A percentile compares a stretch with the other conserved stretches of the same genome.
phyloP scores from a whole-genome alignment of 2,888 invertebrate species.

The Ennomos fuscantarius region DNA sequence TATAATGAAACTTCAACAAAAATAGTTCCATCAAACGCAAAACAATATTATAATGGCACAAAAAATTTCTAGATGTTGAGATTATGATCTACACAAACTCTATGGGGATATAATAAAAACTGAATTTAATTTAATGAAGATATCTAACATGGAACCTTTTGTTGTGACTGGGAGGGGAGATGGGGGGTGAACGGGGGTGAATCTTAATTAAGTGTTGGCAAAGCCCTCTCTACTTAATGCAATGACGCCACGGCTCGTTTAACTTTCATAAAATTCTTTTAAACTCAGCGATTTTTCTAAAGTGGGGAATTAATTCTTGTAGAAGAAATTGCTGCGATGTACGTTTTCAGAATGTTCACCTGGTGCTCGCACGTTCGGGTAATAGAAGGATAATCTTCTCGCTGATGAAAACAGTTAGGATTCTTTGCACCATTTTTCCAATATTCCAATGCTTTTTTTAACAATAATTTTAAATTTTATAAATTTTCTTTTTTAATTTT shows the following conservation, averaged over 20 bases:
- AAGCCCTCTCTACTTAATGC: slow-evolving; percentile 81
- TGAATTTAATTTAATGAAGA: slow-evolving; percentile 77
- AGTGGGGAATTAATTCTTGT: slow-evolving; percentile 68
- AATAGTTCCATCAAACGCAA: not conserved
- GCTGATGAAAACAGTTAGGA: slow-evolving; percentile 11
- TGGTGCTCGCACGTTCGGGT: slow-evolving; percentile 18
- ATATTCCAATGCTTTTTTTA: not conserved
- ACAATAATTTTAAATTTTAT: too few species aligned
- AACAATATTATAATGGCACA: slow-evolving; percentile 4
- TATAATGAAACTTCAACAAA: slow-evolving; percentile 4
- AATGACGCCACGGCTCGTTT: slow-evolving; percentile 82
- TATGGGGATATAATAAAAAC: slow-evolving; percentile 64
- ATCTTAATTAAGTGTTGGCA: slow-evolving; percentile 83
- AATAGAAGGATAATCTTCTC: slow-evolving; percentile 19
- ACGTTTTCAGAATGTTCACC: slow-evolving; percentile 15
- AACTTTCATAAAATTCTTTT: slow-evolving; percentile 82
- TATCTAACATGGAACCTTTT: slow-evolving; percentile 71
- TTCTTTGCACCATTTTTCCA: not conserved
- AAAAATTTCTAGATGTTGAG: slow-evolving; percentile 50
- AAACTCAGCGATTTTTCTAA: slow-evolving; percentile 78
- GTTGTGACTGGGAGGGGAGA: slow-evolving; percentile 70
- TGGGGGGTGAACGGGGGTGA: slow-evolving; percentile 62
- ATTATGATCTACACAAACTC: slow-evolving; percentile 35
- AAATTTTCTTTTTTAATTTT: too few species aligned
- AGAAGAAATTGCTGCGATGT: slow-evolving; percentile 26